phyloP scores from a whole-genome alignment of 2,113 vertebrate genomes.

The Engraulis encrasicolus region DNA sequence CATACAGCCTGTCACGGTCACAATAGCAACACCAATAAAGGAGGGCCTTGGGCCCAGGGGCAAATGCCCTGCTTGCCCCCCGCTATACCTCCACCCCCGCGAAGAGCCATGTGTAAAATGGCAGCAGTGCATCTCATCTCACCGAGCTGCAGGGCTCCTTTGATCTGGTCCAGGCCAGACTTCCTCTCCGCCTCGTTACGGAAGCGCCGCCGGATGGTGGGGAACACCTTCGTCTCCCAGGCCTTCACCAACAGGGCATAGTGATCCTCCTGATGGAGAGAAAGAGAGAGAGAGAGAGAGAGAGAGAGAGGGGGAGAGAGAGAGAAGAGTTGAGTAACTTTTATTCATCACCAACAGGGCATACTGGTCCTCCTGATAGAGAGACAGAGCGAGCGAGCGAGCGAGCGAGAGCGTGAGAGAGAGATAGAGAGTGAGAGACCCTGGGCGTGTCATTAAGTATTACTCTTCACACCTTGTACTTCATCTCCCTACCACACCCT shows the following conservation, averaged over 20 bases:
- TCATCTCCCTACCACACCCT: too few species aligned
- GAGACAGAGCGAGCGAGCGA: conserved; percentile 18
- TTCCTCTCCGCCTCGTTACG: conserved; percentile 98
- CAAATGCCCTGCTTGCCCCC: too few species aligned
- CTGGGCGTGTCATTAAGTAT: too few species aligned
- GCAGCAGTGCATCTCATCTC: too few species aligned
- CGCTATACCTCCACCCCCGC: too few species aligned
- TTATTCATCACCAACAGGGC: conserved; percentile 94
- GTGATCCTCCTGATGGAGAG: conserved; percentile 87
- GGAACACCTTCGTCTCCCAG: conserved; percentile 98
- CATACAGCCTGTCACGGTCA: too few species aligned
- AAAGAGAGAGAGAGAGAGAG: conserved; percentile 14
- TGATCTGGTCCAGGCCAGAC: conserved; percentile 97
- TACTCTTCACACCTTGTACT: too few species aligned
- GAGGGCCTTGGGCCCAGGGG: too few species aligned
- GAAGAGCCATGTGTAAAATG: too few species aligned
- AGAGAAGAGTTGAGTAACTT: too few species aligned
- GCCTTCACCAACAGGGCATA: conserved; percentile 96
- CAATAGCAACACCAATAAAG: too few species aligned
- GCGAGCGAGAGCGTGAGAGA: neutral
- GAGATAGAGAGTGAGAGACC: neutral
- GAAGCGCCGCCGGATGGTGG: conserved; percentile 96
- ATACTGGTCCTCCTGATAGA: conserved; percentile 92
- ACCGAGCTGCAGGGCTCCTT: conserved; percentile 96
- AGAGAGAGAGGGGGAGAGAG: neutral